These are phyloP conservation scores for Drosophila mimica DNA, from an alignment of 2,888 invertebrate species.

Conservation along the genomic window DNA sequence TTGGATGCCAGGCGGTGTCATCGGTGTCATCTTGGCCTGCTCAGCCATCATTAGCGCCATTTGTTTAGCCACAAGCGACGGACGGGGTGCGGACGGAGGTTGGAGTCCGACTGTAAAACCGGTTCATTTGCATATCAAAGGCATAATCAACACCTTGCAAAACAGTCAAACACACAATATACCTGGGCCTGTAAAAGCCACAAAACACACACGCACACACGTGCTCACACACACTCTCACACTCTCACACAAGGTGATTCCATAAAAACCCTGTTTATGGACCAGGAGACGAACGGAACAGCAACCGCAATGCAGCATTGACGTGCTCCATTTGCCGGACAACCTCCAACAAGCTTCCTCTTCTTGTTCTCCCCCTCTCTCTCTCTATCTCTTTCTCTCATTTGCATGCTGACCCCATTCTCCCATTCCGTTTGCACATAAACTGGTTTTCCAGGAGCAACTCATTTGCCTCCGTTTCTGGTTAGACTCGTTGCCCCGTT, in stretches of 20 bases:
- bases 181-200: conserved; percentile 47
- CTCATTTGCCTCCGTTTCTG: conserved; percentile 33
- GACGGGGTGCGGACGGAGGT: neutral
- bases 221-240: neutral
- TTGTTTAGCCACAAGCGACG: conserved; percentile 36
- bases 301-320: conserved; percentile 58
- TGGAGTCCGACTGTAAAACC: conserved; percentile 56
- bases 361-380: neutral
- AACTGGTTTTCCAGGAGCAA: conserved; percentile 54
- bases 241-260: conserved; percentile 20
- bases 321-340: conserved; percentile 70
- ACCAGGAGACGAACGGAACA: conserved; percentile 17
- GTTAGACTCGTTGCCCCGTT: conserved; percentile 10
- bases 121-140: conserved; percentile 81
- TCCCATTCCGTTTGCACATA: neutral
- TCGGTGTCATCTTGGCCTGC: conserved; percentile 51
- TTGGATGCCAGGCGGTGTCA: conserved; percentile 59
- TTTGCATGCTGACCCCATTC: conserved; percentile 59
- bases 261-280: conserved; percentile 48
- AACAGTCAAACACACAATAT: conserved; percentile 48
- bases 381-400: conserved; percentile 17
- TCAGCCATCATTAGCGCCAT: conserved; percentile 75
- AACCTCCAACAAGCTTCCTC: conserved; percentile 27
- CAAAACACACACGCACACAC: conserved; percentile 21
- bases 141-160: conserved; percentile 79